A percentile compares a stretch with the other conserved stretches of the same genome.
phyloP scores from a whole-genome alignment of 2,888 invertebrate genomes.

The Chrysotoxum bicinctum region DNA sequence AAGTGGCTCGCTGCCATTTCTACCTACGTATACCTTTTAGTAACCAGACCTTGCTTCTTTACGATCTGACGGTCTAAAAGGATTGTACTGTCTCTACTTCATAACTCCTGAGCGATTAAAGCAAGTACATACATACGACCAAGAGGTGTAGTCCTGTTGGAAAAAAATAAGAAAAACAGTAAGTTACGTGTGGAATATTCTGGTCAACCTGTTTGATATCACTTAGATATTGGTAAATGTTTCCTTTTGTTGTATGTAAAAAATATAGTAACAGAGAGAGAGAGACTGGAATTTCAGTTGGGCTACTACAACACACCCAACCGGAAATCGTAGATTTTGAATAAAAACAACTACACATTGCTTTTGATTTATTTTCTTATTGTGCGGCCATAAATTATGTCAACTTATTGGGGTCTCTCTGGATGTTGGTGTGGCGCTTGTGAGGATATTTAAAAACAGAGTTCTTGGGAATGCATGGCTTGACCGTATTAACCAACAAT shows the following conservation, averaged over 20 bases:
- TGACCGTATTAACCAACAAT: background rate
- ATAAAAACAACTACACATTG: conserved; percentile 24
- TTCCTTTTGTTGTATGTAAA: conserved; percentile 26
- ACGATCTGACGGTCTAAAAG: too few relatives aligned
- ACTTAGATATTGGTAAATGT: background rate
- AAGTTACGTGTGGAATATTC: conserved; percentile 24
- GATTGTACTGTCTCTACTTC: too few relatives aligned
- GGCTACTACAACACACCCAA: conserved; percentile 31
- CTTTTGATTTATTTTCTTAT: conserved; percentile 29
- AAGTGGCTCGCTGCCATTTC: too few relatives aligned
- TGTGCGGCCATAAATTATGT: conserved; percentile 19
- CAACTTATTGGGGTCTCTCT: background rate
- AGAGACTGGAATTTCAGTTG: conserved; percentile 29
- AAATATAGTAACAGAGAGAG: conserved; percentile 16
- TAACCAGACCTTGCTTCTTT: too few relatives aligned
- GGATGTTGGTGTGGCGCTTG: background rate
- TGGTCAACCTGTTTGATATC: conserved; percentile 57
- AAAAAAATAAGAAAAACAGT: conserved; percentile 5
- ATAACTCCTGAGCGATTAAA: background rate
- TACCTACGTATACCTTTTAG: too few relatives aligned
- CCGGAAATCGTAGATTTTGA: conserved; percentile 50
- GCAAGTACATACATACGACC: background rate
- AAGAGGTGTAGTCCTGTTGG: background rate
- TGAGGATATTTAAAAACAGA: background rate
- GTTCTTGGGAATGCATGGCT: background rate